Base-by-base conservation (phyloP, 2,113 vertebrate genomes). In the Phalacrocorax carbo region DNA sequence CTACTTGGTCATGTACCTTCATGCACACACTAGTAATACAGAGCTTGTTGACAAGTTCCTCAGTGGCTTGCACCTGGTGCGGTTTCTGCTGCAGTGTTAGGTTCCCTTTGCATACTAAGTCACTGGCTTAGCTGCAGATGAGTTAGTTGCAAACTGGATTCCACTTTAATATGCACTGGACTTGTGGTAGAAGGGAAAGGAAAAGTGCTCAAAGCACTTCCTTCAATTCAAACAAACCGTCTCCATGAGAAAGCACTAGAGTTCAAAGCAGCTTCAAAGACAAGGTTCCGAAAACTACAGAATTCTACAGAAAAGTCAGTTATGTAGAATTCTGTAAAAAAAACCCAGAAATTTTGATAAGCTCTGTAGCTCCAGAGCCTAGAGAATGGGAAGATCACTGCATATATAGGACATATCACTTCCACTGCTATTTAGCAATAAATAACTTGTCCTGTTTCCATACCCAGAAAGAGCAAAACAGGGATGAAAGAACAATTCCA, bases 121-220 rank as follows among this genome's bases (percentile, higher is more conserved):
- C 7, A 30, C 22, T 4, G 2, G 48, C 40, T 52, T 23, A 29
- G 11, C 36, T 30, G 21, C 49, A 38, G 64, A 21, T 26, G 7
- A 15, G 32, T 54, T 36, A 22, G 11, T 46, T 52, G 30, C 46
- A 75, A 49, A 65, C 52, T 42, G 20, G 13, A 40, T 71, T 23
- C 40, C 34, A 27, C 30, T 79, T 48, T 3, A 30, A 66, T 36
- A 76, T 11, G 14, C 36, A 30, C 15, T n/a, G 44, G 42, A 22
- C 17, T 79, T 15, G 21, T 3, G 13, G 49, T 4, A 69, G 54
- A 36, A 83, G 23, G 40, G 40, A 52, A 46, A 34, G 36, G 19
- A 48, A 32, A 29, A 85, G 32, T 27, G 22, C 48, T 62, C 2
- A 0, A 87, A 82, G 32, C 17, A 69, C 1, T 0, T n/a, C 58